These are phyloP conservation scores for Drosophila neocordata DNA, from an alignment of 1,140 invertebrate genomes.

Conservation along the genomic window DNA sequence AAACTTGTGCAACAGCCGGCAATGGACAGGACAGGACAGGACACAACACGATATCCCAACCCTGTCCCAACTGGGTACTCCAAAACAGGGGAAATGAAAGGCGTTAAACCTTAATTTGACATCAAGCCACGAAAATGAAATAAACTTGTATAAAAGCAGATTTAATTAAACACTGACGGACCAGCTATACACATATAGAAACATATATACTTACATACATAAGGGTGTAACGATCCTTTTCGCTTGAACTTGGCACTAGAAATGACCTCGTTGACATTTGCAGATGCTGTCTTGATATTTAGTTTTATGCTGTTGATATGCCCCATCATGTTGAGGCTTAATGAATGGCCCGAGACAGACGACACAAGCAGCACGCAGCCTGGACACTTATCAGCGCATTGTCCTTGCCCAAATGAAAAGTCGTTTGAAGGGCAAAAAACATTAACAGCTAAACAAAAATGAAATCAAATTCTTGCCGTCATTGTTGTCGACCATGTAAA, in stretches of 20 bases:
- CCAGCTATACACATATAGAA: slow-evolving; percentile 13
- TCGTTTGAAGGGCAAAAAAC: slow-evolving; percentile 44
- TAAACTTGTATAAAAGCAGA: slow-evolving; percentile 52
- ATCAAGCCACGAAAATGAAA: slow-evolving; percentile 45
- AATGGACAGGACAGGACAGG: neutral
- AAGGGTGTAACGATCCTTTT: slow-evolving; percentile 26
- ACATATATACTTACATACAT: slow-evolving; percentile 24
- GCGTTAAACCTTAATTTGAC: slow-evolving; percentile 66
- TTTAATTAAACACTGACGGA: slow-evolving; percentile 68
- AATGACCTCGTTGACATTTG: slow-evolving; percentile 54
- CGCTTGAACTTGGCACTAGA: neutral
- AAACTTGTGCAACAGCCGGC: slow-evolving; percentile 39
- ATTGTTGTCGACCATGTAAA: neutral
- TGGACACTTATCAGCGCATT: slow-evolving; percentile 22
- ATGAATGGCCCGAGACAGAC: slow-evolving; percentile 51
- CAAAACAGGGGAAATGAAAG: neutral
- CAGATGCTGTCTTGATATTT: slow-evolving; percentile 45
- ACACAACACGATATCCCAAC: neutral
- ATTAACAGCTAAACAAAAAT: slow-evolving; percentile 7
- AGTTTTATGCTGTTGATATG: slow-evolving; percentile 40
- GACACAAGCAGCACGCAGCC: slow-evolving; percentile 8
- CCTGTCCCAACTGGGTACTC: no score
- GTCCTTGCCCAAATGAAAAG: slow-evolving; percentile 33
- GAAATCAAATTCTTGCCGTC: slow-evolving; percentile 8
- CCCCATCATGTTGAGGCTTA: slow-evolving; percentile 36